Evolutionary conservation across 2,797 vertebrate genomes (phyloP), one percentile per base, ranked within the genome.

Genomic region (Myotis vivesi): DNA sequence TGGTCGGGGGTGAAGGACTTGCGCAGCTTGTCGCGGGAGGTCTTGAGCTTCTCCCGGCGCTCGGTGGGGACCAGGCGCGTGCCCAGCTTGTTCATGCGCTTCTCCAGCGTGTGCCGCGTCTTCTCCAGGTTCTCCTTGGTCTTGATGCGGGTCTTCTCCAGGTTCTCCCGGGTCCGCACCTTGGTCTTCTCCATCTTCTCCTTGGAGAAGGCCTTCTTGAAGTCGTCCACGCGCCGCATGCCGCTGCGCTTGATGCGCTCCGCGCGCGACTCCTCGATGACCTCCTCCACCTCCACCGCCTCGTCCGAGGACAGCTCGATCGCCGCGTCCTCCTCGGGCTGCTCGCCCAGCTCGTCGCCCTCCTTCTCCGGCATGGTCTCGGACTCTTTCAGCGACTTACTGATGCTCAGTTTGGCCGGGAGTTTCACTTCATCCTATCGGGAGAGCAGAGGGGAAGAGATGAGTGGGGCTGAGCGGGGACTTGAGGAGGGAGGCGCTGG

Each of bases 191-290:
- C 99, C 99, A 99, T 99, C 96, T 99, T 98, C 97, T 99, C 99
- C 97, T 99, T 99, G 96, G 99, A 99, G 98, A 99, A 99, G 79
- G 99, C 99, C 97, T 99, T 99, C 98, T 99, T 99, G 95, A 99
- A 98, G 98, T 99, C 99, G 93, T 99, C 99, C 96, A 99, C 99
- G 79, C 99, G 99, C 96, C 99, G 98, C 98, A 99, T 98, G 92
- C 99, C 99, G 0, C 98, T 99, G 95, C 99, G 99, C 93, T 99
- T 99, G 97, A 99, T 98, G 81, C 99, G 99, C 92, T 99, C 99
- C 28, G 99, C 99, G 46, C 99, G 99, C 30, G 99, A 99, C 98
- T 99, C 99, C 96, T 99, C 99, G 0, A 99, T 99, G n/a, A 98
- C 99, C 97, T 99, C 99, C 96, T 99, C 99, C 17, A 99, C 98